phyloP scores from a whole-genome alignment of 2,888 invertebrate genomes.

The Meiosimyza decipiens region DNA sequence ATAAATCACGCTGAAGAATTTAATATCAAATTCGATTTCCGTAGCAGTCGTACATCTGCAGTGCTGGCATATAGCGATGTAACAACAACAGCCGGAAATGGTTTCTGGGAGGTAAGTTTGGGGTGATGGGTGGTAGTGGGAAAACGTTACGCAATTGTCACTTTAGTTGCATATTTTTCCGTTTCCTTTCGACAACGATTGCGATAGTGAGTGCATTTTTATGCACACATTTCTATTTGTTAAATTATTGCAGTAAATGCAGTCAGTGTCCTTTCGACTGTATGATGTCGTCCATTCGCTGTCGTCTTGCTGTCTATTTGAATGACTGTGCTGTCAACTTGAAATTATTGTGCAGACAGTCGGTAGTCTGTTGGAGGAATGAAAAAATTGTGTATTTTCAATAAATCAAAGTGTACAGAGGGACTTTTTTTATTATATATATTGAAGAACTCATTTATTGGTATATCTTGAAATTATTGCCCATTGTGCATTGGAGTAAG shows the following conservation, averaged over 20 bases:
- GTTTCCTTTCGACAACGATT: slow-evolving; percentile 11
- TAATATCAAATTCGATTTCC: slow-evolving; percentile 86
- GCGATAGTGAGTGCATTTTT: slow-evolving; percentile 29
- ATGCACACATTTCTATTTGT: slow-evolving; percentile 44
- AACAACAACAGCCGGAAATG: slow-evolving; percentile 76
- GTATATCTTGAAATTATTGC: no score
- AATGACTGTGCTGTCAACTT: no score
- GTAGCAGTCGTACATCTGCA: slow-evolving; percentile 84
- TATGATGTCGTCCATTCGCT: no score
- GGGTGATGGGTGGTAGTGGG: background rate
- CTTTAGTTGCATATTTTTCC: slow-evolving; percentile 16
- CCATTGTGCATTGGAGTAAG: no score
- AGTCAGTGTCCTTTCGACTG: no score
- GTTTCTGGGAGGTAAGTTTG: slow-evolving; percentile 85
- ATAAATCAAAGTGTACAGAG: no score
- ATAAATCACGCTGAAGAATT: slow-evolving; percentile 79
- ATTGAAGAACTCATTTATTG: no score
- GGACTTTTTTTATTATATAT: no score
- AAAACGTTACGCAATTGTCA: slow-evolving; percentile 28
- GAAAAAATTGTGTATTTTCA: no score
- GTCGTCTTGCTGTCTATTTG: no score
- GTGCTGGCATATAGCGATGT: slow-evolving; percentile 88
- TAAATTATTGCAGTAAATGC: slow-evolving; percentile 55
- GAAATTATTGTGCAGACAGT: no score
- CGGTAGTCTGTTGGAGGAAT: no score